Base-by-base conservation (phyloP, 2,888 invertebrate species). In the Diploptera punctata region DNA sequence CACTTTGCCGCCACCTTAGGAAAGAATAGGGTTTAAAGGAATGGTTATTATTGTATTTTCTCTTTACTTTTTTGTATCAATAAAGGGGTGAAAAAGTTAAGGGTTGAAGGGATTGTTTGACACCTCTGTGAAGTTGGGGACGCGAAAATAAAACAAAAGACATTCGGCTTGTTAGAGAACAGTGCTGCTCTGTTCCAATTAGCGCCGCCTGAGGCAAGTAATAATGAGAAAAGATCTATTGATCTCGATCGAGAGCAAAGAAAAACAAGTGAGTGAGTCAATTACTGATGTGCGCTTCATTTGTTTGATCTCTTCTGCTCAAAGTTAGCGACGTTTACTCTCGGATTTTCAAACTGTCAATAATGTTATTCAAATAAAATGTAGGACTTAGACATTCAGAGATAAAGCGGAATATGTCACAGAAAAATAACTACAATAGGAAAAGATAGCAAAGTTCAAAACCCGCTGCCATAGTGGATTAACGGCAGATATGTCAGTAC, bases 101-200 rank as follows among this genome's bases (percentile, higher is more conserved):
- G 65, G 65, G 65, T 47, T 65, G 47, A 65, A 47, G 44, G 38
- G 44, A 65, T 65, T 65, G 65, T 65, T 65, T 65, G 65, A 65
- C 65, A 65, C 65, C 65, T 65, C 65, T 18, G 21, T 65, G 65
- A 65, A 44, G 65, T 62, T n/a, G 62, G 47, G 65, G 38, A 65
- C 18, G 24, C n/a, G 65, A 21, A 54, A 54, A 21, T 47, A 65
- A 65, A 47, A 65, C 65, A 65, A 44, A 47, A 65, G 65, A 65
- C 44, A 44, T 16, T 65, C 65, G 47, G 65, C 65, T 65, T 47
- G 65, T 65, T 65, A 65, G 26, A 29, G 18, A 18, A 62, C 26
- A 21, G 65, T 65, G n/a, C 44, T 44, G 65, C 18, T 10, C 33
- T 38, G 24, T 29, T 26, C 65, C 65, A 65, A 65, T 65, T 65